Base-by-base conservation (phyloP, 2,888 invertebrate genomes). In the Drosophila paracracens region DNA sequence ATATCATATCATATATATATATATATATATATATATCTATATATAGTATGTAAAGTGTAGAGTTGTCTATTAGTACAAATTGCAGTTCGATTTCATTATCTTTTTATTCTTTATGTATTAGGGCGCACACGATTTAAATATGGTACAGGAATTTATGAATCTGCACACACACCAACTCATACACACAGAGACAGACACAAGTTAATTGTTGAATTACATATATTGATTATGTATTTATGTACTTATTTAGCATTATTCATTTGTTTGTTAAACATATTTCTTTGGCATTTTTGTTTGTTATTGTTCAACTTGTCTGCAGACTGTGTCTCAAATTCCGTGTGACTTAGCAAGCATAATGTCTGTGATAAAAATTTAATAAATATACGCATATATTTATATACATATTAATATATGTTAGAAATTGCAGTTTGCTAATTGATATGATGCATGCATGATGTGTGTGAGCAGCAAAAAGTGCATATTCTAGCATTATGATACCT, bases 261-360 rank as follows among this genome's bases (percentile, higher is more conserved):
- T 31, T 53, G 56, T 21, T 66, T 88, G 58, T 69, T 68, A 53
- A 74, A 67, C 36, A 59, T 64, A 54, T 64, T 75, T 81, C 52
- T 88, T 87, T 83, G 85, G 84, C 89, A 87, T 87, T 76, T 76
- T 81, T 66, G 50, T 75, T 66, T 79, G 51, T 60, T 69, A 59
- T 64, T 65, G 59, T 76, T 76, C 48, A 68, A 69, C 64, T 81
- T 68, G 76, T 74, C 79, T 70, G 76, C 88, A 85, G 79, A 88
- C 88, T 84, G 74, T 81, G 81, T 84, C 77, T 76, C 68, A 81
- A 71, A 86, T 87, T 81, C 87, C 84, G 65, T 83, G 74, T 80
- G 87, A 88, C 87, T 70, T 88, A 71, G 73, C 82, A 90, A 88
- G 83, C 90, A 83, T 89, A 72, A 76, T 88, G 87, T 87, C 90